Base-by-base conservation (phyloP, 2,113 vertebrate species). In the Arothron firmamentum region DNA sequence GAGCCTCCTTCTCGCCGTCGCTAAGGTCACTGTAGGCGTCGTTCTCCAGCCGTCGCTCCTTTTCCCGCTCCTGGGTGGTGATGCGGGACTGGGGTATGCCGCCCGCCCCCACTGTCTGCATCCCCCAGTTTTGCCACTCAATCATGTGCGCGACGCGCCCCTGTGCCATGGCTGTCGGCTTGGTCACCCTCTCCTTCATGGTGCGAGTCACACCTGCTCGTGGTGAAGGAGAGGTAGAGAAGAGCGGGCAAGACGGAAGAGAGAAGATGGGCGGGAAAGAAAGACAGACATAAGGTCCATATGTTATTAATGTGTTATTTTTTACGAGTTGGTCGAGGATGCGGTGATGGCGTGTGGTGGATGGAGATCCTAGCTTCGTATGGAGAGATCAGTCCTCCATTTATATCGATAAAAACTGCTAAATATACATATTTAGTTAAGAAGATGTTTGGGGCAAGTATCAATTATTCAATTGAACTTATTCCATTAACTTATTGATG, bases 81-180 rank as follows among this genome's bases (percentile, higher is more conserved):
- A 92, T 90, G 69, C 93, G 92, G 71, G 84, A 34, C 34, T 79
- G 83, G 1, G 81, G 85, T 13, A 76, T 6, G 2, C 88, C 85
- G 4, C 90, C 89, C 0, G 78, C 49, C 4, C 89, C 90, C 53
- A 92, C 89, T 0, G 89, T 90, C 1, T 87, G 78, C 81, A 97
- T 95, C 54, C 93, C 93, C 96, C 96, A 98, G 83, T 94, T 96
- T 75, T 99, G 96, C 96, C 96, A 99, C 66, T 99, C 96, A 0
- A 99, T 97, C 96, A 99, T 99, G 88, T 99, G 96, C 9, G 96
- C 96, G 38, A 99, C 95, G 0, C 95, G 94, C 50, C 96, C 96
- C 77, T 95, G 94, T 0, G 95, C 96, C 94, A 99, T 95, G 51
- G 92, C 93, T 0, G 96, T 98, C 47, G 96, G 96, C 82, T 99